These are phyloP conservation scores for Cynaeus angustus DNA, from an alignment of 2,888 invertebrate genomes.

Conservation along the genomic window DNA sequence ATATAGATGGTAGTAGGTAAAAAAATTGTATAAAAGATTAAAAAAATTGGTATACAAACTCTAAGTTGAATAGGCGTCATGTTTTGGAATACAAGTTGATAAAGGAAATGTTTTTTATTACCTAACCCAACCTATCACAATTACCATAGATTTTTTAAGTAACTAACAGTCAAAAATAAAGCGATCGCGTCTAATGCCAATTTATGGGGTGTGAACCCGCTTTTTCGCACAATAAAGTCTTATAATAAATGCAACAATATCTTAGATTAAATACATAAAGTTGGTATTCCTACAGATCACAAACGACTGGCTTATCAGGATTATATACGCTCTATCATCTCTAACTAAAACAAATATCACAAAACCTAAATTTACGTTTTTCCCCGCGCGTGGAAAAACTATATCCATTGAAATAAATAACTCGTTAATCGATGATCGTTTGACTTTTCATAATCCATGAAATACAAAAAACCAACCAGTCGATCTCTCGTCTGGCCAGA, in stretches of 20 bases:
- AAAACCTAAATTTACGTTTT: slow-evolving; percentile 48
- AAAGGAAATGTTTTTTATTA: slow-evolving; percentile 14
- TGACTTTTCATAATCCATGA: not conserved
- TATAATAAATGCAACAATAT: slow-evolving; percentile 50
- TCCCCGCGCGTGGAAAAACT: slow-evolving; percentile 26
- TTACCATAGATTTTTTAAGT: slow-evolving; percentile 43
- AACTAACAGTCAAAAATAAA: slow-evolving; percentile 48
- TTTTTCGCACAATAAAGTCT: slow-evolving; percentile 46
- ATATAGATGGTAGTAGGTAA: slow-evolving; percentile 51
- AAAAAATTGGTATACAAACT: slow-evolving; percentile 55
- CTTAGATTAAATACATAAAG: slow-evolving; percentile 50
- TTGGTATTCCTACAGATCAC: slow-evolving; percentile 54
- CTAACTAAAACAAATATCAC: slow-evolving; percentile 55
- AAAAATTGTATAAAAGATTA: slow-evolving; percentile 56
- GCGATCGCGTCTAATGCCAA: slow-evolving; percentile 31
- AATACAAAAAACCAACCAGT: slow-evolving; percentile 27
- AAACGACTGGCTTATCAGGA: slow-evolving; percentile 54
- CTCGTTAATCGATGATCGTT: slow-evolving; percentile 2
- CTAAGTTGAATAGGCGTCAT: slow-evolving; percentile 42
- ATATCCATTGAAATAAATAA: slow-evolving; percentile 32
- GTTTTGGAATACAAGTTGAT: slow-evolving; percentile 36
- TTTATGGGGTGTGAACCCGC: not conserved
- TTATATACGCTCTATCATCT: slow-evolving; percentile 42
- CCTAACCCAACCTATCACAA: slow-evolving; percentile 49
- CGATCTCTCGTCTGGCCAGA: slow-evolving; percentile 2